Base-by-base conservation (phyloP, 2,113 vertebrate species). In the Microcebus murinus region DNA sequence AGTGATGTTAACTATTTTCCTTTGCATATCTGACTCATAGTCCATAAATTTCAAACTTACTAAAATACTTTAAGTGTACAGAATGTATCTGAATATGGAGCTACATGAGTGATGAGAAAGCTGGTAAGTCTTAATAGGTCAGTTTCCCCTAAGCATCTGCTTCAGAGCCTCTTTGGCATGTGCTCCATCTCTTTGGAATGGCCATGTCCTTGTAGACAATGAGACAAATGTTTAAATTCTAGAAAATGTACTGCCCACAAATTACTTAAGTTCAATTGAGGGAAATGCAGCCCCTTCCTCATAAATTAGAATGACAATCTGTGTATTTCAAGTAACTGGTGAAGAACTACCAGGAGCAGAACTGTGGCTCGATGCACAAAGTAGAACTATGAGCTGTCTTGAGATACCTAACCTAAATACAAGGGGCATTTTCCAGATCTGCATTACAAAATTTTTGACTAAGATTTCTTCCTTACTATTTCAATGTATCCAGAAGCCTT, bases 291-390 rank as follows among this genome's bases (percentile, higher is more conserved):
- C 14, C 27, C 23, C 10, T 84, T 82, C 23, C 45, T 77, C 59
- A 81, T 88, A 81, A 91, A 74, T 93, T 91, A 81, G 27, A 71
- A 3, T 77, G 88, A 86, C 59, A 86, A 9, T 76, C 67, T 88
- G 27, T 82, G 29, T 77, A 27, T 77, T 71, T 6, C 31, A 34
- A 57, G n/a, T 45, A 65, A 77, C 67, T 36, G 9, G 67, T 88
- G 39, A 2, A 1, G 57, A 86, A 52, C 61, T 23, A 48, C 50
- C n/a, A 20, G 9, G 20, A 0, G 6, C 61, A 34, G 21, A 86
- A 12, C 21, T 18, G 13, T 13, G 21, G 39, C 21, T 82, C 4
- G 7, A 57, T 57, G 79, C 86, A 79, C 57, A 74, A 70, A 68
- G 50, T 31, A 67, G 88, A 63, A 89, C 70, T 80, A 48, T 48